phyloP scores from a whole-genome alignment of 2,113 vertebrate genomes.

The Rhea pennata region DNA sequence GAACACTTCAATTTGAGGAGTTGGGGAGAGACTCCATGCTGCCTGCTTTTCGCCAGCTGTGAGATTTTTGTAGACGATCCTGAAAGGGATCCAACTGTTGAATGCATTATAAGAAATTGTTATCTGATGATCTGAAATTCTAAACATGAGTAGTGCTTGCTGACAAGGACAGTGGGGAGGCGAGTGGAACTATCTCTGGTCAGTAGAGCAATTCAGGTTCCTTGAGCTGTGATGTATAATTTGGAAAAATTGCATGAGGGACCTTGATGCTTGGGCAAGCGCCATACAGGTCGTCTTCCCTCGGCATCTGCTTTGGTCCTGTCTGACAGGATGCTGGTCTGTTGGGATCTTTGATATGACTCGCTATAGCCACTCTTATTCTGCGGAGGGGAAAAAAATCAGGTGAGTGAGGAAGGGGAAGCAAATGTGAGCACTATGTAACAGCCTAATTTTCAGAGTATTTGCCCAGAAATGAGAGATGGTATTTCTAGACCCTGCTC shows the following conservation, averaged over 20 bases:
- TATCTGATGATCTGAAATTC: not conserved
- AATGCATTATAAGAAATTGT: not conserved
- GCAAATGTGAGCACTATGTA: not conserved
- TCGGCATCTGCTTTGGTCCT: not conserved
- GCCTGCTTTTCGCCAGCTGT: not conserved
- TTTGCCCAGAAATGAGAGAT: not conserved
- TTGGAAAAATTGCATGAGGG: not conserved
- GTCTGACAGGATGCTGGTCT: not conserved
- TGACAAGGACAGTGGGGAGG: not conserved
- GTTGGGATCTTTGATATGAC: not conserved
- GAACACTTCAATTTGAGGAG: not conserved
- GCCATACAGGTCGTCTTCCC: not conserved
- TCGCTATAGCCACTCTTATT: not conserved
- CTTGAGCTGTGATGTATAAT: not conserved
- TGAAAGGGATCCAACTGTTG: not conserved
- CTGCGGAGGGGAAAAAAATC: not conserved
- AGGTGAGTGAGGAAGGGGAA: not conserved
- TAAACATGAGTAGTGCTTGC: not conserved
- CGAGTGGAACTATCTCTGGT: not conserved
- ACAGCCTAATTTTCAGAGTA: not conserved
- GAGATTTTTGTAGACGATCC: not conserved
- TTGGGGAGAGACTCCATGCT: not conserved
- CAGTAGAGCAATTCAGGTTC: not conserved
- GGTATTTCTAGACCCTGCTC: not conserved
- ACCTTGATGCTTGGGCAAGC: not conserved